Evolutionary conservation across 2,888 invertebrate species (phyloP), one percentile per base, ranked within the genome.

Genomic region (Cosmopolites sordidus): DNA sequence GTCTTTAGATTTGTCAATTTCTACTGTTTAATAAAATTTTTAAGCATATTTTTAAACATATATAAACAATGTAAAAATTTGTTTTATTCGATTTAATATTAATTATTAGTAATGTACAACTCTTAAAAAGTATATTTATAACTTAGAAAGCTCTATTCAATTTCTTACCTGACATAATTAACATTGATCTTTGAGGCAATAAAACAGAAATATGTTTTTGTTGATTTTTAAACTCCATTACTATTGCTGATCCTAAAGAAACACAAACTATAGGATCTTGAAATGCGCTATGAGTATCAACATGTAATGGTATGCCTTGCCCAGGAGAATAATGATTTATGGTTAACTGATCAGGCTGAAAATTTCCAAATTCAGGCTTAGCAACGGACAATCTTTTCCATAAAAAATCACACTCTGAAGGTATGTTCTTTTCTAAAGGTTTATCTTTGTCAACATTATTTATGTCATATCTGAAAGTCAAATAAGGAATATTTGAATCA

Each of bases 211-310:
- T 70, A 61, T 81, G 81, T 52, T 75, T 69, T 1, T 79, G 78
- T 38, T 78, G 76, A 45, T 83, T 82, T 59, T 82, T 84, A 75
- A 95, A 96, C 63, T 96, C 92, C 94, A 97, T 96, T 0, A 93
- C 80, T 46, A 89, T 82, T 51, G 86, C 79, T 1, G 91, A 85
- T 2, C 87, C 85, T 12, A 96, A 76, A 2, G 95, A 96, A 0
- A 98, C 70, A 0, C 94, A 92, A 17, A 96, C 69, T 58, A 98
- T 89, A 1, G 87, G 88, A 66, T 87, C 87, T 60, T 89, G 87
- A 74, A 98, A 99, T 0, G 93, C 89, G 72, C 93, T 93, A 69
- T 96, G 95, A 0, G 92, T 95, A 70, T 99, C 98, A 15, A 95
- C 84, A 74, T 99, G 98, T 0, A 88, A 82, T 27, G 98, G 97